Base-by-base conservation (phyloP, 2,797 vertebrate genomes). In the Sebastiscus albofasciatus region DNA sequence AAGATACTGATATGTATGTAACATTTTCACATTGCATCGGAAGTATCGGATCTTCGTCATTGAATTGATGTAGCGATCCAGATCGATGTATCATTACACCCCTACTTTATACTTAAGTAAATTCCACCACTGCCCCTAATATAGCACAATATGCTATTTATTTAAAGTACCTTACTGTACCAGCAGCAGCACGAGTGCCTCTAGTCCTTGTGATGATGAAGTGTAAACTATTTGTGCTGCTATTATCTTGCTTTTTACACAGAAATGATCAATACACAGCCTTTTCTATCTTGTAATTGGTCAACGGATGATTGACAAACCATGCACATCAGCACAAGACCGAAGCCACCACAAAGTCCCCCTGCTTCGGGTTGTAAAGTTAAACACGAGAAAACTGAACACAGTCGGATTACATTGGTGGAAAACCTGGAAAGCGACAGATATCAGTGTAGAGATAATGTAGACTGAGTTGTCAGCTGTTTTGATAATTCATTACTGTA, bases 261-360 rank as follows among this genome's bases (percentile, higher is more conserved):
- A 55, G 8, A 36, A 22, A 22, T 12, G 2, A 71, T 79, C 29
- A 58, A 46, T 62, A 71, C 7, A 14, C 1, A 4, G 18, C 29
- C 33, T 46, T 55, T 66, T 59, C 26, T 62, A 0, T 58, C 8
- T 55, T 46, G 13, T 67, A 18, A 29, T 2, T 56, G 12, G 8
- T 77, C 58, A 27, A 6, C 18, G 22, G 49, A 58, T 18, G 46
- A 62, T 18, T 2, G 4, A 18, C 14, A 46, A 56, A 56, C 26
- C 73, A 73, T 85, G 89, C 61, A 65, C 27, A 74, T 76, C 27
- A 73, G 72, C 81, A 83, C 24, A 20, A 79, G 85, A 81, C 76
- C 72, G 22, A 54, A 70, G 67, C 52, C 46, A 34, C 58, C 46
- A n/a, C 67, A 56, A 24, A 62, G 59, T 52, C 22, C 10, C n/a